Evolutionary conservation across 2,113 vertebrate species (phyloP), one percentile per base, ranked within the genome.

Genomic region (Platichthys stellatus): DNA sequence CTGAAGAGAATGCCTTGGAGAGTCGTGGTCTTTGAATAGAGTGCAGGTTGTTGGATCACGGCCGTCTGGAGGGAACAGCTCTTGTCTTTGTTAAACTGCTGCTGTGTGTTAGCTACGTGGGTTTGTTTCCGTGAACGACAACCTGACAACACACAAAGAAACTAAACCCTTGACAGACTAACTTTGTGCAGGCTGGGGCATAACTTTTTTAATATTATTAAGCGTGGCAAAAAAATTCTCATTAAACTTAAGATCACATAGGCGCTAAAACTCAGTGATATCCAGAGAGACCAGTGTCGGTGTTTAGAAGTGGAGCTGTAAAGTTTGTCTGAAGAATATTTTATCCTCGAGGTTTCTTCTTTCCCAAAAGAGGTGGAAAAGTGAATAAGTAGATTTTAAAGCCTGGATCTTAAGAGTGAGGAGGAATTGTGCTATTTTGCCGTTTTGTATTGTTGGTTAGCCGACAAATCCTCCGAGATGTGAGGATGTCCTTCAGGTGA

Each of bases 1-100:
- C 68, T 38, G 40, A 26, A 62, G 23, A 43, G n/a, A 51, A 74
- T 23, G 4, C 76, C 47, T 58, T 58, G 1, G 76, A 70, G 69
- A 74, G 49, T 45, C 17, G n/a, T 13, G 2, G 49, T 28, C 69
- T 83, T 83, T 80, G 84, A 81, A 68, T 59, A 5, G 5, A 69
- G 47, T 63, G 17, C 56, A 56, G 62, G 67, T 70, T 70, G 40
- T 61, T 13, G n/a, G 5, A 61, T 61, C 54, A 18, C 10, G 43
- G 18, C 53, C 8, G 23, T 75, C 51, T 20, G 3, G 17, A 51
- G 72, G 57, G 75, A 69, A 51, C 60, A 21, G 24, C 78, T 54
- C 67, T 63, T 61, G 18, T 69, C 60, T 64, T 59, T 35, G 15
- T 57, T 26, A n/a, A 38, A 0, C 74, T 23, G 59, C 40, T 35